These are phyloP conservation scores for Atlantisia rogersi DNA, from an alignment of 2,113 vertebrate genomes.

Conservation along the genomic window DNA sequence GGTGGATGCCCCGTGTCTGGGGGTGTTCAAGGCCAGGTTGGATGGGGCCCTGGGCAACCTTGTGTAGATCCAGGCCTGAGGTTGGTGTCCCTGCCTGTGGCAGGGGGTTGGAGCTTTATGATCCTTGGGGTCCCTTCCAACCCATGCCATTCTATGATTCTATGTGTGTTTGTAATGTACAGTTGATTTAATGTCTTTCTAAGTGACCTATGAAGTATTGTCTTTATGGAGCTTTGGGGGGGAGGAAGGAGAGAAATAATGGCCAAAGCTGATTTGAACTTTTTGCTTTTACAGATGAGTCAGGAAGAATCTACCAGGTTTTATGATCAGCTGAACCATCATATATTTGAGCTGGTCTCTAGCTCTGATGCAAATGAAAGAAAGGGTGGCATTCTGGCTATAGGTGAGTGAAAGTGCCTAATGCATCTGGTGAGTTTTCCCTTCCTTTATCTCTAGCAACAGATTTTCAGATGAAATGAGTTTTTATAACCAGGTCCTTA, in stretches of 20 bases:
- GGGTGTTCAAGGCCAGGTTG: too few relatives aligned
- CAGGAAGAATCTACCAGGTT: slow-evolving; percentile 98
- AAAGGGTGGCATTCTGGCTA: slow-evolving; percentile 98
- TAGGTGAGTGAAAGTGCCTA: slow-evolving; percentile 80
- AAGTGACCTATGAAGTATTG: background rate
- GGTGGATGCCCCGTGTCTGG: too few relatives aligned
- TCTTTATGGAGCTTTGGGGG: background rate
- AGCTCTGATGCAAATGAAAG: slow-evolving; percentile 98
- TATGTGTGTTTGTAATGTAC: background rate
- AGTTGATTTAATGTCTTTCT: background rate
- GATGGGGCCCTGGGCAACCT: too few relatives aligned
- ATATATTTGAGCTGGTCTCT: slow-evolving; percentile 98
- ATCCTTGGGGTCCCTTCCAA: too few relatives aligned
- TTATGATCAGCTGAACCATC: slow-evolving; percentile 97
- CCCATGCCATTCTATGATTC: too few relatives aligned
- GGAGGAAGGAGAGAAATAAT: background rate
- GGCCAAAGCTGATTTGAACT: background rate
- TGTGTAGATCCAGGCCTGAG: too few relatives aligned
- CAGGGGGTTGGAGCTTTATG: too few relatives aligned
- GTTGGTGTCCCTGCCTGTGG: too few relatives aligned
- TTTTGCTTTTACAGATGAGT: slow-evolving; percentile 83
- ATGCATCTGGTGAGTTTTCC: background rate
- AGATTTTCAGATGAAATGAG: background rate
- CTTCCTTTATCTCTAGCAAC: background rate
- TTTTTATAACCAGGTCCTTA: rapidly evolving